Conservation (phyloP, 2,113 vertebrate genomes). For the Globicephala melas region DNA sequence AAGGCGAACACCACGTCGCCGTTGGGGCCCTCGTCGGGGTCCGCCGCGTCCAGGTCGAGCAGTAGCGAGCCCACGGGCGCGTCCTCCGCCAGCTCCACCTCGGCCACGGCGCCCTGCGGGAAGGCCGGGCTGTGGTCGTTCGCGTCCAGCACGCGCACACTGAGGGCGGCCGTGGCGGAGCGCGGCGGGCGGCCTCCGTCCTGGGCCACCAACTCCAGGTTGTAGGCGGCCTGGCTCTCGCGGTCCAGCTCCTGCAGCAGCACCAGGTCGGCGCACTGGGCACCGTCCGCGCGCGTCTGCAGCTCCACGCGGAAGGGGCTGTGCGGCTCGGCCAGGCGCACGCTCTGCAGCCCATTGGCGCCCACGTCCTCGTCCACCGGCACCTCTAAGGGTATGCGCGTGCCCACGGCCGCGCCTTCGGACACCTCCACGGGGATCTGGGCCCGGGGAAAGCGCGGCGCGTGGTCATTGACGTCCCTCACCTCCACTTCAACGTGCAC, state of each 20-base stretch:
- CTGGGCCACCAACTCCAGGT: conserved; percentile 91
- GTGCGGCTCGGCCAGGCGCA: conserved; percentile 91
- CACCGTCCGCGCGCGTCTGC: conserved; percentile 93
- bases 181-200: conserved; percentile 90
- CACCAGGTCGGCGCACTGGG: conserved; percentile 94
- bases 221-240: conserved; percentile 89
- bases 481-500: conserved; percentile 97
- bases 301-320: conserved; percentile 94
- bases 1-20: conserved; percentile 93
- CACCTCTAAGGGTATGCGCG: conserved; percentile 91
- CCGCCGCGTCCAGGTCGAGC: conserved; percentile 89
- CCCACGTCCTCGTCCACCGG: conserved; percentile 93
- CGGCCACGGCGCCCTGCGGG: conserved; percentile 87
- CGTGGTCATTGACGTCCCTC: conserved; percentile 95
- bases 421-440: conserved; percentile 92
- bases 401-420: conserved; percentile 90
- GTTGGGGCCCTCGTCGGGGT: conserved; percentile 93
- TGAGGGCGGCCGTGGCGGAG: conserved; percentile 89
- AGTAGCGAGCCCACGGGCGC: conserved; percentile 87
- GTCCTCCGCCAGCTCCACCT: conserved; percentile 92
- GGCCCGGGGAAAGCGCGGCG: conserved; percentile 90
- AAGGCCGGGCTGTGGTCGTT: conserved; percentile 96
- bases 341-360: conserved; percentile 93
- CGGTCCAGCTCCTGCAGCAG: conserved; percentile 94
- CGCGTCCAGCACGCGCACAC: conserved; percentile 91